A percentile compares a stretch with the other conserved stretches of the same genome.
phyloP scores from a whole-genome alignment of 2,888 invertebrate genomes.

The Pristionchus mayeri region DNA sequence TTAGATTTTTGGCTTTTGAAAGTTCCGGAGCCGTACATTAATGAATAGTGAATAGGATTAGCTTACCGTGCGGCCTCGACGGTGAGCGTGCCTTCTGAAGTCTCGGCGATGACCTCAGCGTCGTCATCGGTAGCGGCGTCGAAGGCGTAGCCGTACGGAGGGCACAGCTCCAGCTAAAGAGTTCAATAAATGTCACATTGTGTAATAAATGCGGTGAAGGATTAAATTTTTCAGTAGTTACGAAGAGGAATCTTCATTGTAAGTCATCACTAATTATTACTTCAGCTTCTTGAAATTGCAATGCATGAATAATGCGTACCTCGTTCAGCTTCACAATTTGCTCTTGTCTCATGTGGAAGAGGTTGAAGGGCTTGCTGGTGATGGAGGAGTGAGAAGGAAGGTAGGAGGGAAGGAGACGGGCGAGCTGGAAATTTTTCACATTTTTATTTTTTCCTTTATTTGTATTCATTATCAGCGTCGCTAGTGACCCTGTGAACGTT shows the following conservation, averaged over 20 bases:
- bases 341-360: conserved; percentile 36
- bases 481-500: too few species aligned
- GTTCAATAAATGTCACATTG: background rate
- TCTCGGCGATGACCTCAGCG: conserved; percentile 34
- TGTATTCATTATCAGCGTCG: too few species aligned
- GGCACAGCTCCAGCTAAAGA: conserved; percentile 42
- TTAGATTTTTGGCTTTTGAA: background rate
- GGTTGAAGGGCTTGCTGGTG: conserved; percentile 33
- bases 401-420: conserved; percentile 30
- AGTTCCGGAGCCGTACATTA: background rate
- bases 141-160: conserved; percentile 48
- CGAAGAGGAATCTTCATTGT: background rate
- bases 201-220: background rate
- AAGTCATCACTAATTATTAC: background rate
- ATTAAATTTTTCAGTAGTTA: too few species aligned
- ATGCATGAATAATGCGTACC: background rate
- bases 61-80: conserved; percentile 37
- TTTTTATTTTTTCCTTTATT: too few species aligned
- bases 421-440: conserved; percentile 21
- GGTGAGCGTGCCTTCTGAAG: conserved; percentile 39
- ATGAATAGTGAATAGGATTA: too few species aligned
- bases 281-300: too few species aligned
- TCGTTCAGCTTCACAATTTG: conserved; percentile 41
- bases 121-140: conserved; percentile 3
- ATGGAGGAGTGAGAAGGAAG: conserved; percentile 45